Evolutionary conservation across 2,113 vertebrate genomes (phyloP), one percentile per base, ranked within the genome.

Genomic region (Litocranius walleri): DNA sequence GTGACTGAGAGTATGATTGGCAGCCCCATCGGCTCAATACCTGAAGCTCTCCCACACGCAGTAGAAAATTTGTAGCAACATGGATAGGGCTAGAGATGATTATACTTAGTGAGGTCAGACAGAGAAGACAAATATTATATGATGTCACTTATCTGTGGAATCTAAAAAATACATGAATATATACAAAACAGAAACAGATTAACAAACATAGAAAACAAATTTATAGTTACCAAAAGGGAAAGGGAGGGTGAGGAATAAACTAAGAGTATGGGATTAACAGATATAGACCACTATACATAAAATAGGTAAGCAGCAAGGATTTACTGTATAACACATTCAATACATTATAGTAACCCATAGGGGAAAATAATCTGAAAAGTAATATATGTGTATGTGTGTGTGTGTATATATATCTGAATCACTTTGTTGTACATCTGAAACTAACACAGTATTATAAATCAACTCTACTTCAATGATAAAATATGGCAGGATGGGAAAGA

Each of bases 1-100:
- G 45, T 23, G 21, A 36, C 11, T 19, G 15, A n/a, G 1, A 29
- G 1, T 16, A 50, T 29, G 10, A 33, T 29, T 1, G 12, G 8
- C 30, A 14, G 25, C 57, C 8, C 11, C 21, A 40, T n/a, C 90
- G n/a, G 27, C 10, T 92, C 4, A 7, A 0, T 36, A n/a, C 61
- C 33, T 48, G 82, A 50, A 17, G 27, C 16, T 84, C 6, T 86
- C 27, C 9, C 16, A 30, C 36, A 52, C 4, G 30, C 12, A 7
- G n/a, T n/a, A n/a, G n/a, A n/a, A n/a, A n/a, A 6, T 81, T 50
- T 81, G 45, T 21, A 33, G 29, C 78, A 50, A 81, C 45, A 50
- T 50, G 29, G 78, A 7, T 81, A 2, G 16, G 33, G 16, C 29
- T 81, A 50, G 45, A 81, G 29, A 21, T 50, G 50, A 81, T 33